Evolutionary conservation across 2,113 vertebrate species (phyloP).

Genomic region (Daboia siamensis): DNA sequence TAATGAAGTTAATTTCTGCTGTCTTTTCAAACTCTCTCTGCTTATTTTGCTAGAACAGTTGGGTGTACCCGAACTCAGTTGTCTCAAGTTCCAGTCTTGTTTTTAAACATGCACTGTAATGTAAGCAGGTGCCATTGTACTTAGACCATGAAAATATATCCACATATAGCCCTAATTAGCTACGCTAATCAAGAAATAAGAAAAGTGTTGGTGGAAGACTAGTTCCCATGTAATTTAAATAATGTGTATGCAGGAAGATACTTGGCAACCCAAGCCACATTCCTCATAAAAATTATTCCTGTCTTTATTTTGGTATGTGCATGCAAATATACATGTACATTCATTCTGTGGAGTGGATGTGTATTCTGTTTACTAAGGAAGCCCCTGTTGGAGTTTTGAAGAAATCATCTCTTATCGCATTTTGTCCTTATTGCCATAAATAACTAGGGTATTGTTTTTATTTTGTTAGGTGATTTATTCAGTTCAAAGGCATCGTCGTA

Average conservation of each 20-base stretch:
- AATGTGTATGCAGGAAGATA: neutral
- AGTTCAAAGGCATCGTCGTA: slow-evolving; percentile 84
- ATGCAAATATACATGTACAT: neutral
- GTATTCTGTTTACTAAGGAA: neutral
- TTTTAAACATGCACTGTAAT: neutral
- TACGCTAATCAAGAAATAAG: neutral
- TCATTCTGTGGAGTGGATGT: neutral
- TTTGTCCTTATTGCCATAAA: neutral
- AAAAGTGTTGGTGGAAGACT: neutral
- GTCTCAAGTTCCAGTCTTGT: neutral
- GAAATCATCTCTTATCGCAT: neutral
- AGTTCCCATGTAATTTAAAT: neutral
- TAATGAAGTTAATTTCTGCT: neutral
- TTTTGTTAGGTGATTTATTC: slow-evolving; percentile 81
- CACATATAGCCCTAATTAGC: neutral
- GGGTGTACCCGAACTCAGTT: neutral
- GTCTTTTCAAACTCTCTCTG: neutral
- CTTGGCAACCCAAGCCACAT: neutral
- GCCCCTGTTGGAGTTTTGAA: neutral
- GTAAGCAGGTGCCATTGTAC: neutral
- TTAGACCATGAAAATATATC: neutral
- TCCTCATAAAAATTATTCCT: neutral
- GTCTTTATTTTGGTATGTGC: neutral
- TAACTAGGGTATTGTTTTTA: slow-evolving; percentile 16
- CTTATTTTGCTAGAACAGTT: neutral